Conservation (phyloP, 2,797 vertebrate genomes). For the Orientallactaga sibirica region DNA sequence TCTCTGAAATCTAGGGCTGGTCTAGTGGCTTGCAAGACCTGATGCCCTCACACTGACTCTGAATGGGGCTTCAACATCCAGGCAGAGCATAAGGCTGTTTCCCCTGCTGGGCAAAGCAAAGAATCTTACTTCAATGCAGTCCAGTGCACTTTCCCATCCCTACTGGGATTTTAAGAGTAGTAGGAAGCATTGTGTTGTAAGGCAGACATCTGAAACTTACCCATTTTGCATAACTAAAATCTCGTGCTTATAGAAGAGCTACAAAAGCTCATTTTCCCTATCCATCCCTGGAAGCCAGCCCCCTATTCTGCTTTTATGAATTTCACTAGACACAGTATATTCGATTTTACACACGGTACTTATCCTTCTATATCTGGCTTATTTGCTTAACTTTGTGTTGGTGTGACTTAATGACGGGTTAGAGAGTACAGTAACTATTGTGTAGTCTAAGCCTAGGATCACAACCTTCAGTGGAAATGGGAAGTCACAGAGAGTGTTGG, state of each 20-base stretch:
- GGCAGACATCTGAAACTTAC: not conserved
- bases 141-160: too few species aligned
- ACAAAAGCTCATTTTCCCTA: not conserved
- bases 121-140: not conserved
- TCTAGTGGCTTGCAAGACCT: not conserved
- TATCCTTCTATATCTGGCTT: not conserved
- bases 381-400: not conserved
- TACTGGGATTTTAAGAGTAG: not conserved
- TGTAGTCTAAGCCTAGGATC: not conserved
- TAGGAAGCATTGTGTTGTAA: fast-evolving
- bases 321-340: too few species aligned
- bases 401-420: not conserved
- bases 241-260: fast-evolving
- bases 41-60: not conserved
- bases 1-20: not conserved
- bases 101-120: not conserved
- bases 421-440: not conserved
- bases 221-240: not conserved
- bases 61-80: not conserved
- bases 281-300: not conserved
- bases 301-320: too few species aligned
- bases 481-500: too few species aligned
- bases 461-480: too few species aligned
- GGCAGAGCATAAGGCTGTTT: not conserved
- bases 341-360: too few species aligned